Evolutionary conservation across 2,113 vertebrate species (phyloP).

Genomic region (Anolis sagrei): DNA sequence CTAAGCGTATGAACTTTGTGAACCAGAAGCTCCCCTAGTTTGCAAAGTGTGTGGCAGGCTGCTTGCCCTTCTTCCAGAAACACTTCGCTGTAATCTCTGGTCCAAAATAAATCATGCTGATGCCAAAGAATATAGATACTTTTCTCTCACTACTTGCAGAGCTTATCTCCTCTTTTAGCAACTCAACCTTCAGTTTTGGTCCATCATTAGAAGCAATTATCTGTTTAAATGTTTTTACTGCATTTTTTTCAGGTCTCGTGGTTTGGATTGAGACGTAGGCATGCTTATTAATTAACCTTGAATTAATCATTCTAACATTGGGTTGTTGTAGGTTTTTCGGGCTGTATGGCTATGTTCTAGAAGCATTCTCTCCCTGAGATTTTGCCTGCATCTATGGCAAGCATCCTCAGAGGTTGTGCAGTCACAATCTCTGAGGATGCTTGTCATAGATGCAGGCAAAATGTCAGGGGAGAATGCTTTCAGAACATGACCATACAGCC

Average conservation of each 20-base stretch:
- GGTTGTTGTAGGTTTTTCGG: no score
- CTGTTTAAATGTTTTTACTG: not conserved
- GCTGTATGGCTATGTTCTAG: no score
- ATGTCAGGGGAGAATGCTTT: no score
- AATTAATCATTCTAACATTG: not conserved
- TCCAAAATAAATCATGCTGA: not conserved
- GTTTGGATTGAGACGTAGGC: not conserved
- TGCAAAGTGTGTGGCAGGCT: not conserved
- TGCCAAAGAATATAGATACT: not conserved
- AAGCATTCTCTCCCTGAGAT: no score
- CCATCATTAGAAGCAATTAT: not conserved
- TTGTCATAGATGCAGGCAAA: no score
- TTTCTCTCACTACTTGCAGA: not conserved
- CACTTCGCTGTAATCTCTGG: not conserved
- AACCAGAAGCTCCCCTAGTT: no score
- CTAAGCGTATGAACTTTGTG: not conserved
- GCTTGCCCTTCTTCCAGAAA: not conserved
- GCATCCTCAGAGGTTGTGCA: no score
- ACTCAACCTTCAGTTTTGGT: not conserved
- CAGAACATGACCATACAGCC: no score
- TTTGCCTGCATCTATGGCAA: no score
- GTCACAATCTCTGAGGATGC: no score
- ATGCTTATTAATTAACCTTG: not conserved
- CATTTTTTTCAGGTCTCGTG: not conserved
- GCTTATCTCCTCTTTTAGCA: not conserved